Evolutionary conservation across 2,888 invertebrate genomes (phyloP).

Genomic region (Loripinus fragilis): DNA sequence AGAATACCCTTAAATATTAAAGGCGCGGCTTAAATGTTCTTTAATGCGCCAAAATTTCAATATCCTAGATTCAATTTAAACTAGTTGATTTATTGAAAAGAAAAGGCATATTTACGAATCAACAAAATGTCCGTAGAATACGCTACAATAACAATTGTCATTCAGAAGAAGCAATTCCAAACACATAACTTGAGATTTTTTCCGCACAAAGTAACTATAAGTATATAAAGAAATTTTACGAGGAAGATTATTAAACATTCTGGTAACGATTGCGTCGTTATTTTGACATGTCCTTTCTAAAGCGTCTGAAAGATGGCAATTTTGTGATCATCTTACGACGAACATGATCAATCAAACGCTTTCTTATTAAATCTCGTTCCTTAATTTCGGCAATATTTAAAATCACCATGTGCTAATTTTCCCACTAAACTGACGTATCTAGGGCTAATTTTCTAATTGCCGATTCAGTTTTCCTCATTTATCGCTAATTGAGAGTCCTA

Average conservation of each 20-base stretch:
- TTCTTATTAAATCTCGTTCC: conserved; percentile 12
- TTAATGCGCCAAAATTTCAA: no score
- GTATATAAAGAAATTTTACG: not conserved
- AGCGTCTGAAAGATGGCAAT: conserved; percentile 13
- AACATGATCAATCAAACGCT: conserved; percentile 19
- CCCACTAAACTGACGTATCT: conserved; percentile 11
- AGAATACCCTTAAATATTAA: no score
- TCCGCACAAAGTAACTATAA: no score
- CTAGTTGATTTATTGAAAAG: no score
- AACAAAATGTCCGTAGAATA: no score
- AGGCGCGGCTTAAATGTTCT: no score
- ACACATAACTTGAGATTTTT: no score
- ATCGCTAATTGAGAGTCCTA: not conserved
- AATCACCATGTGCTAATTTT: conserved; percentile 17
- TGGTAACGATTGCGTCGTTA: not conserved
- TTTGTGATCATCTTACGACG: conserved; percentile 12
- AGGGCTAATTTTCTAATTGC: conserved; percentile 3
- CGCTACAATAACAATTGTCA: no score
- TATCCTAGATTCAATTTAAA: no score
- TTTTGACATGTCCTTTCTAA: conserved; percentile 9
- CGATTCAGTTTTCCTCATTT: conserved; percentile 12
- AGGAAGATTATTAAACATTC: conserved; percentile 6
- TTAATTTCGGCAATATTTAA: not conserved
- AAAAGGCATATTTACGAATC: no score
- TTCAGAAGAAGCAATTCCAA: no score